Evolutionary conservation across 2,113 vertebrate genomes (phyloP), one percentile per base, ranked within the genome.

Genomic region (Coryphaenoides rupestris): DNA sequence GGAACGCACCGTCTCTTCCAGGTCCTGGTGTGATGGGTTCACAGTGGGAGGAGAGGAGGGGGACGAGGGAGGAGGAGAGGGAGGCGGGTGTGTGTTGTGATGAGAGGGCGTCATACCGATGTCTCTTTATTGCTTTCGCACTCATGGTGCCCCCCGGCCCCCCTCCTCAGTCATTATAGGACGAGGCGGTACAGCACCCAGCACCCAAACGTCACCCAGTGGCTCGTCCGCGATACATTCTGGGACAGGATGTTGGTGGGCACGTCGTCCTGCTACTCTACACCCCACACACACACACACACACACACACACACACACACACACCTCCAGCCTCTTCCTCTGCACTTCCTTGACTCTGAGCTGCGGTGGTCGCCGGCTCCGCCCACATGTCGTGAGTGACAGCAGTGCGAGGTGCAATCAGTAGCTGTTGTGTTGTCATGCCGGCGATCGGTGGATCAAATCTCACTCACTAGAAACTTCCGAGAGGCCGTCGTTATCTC

Each of bases 191-290:
- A 94, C 72, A 94, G 82, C 76, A 94, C 90, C 95, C 95, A 96
- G 63, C 91, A 93, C 58, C 91, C 92, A 57, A 96, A 95, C 13
- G 93, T 94, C 77, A 94, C 76, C 95, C 95, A 96, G 85, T 95
- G 95, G 84, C 94, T 93, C 1, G 91, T 91, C 94, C 95, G n/a
- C n/a, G n/a, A n/a, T n/a, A n/a, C n/a, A n/a, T n/a, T n/a, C n/a
- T n/a, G n/a, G n/a, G n/a, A n/a, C n/a, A n/a, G n/a, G n/a, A n/a
- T n/a, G n/a, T n/a, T n/a, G n/a, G n/a, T n/a, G n/a, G n/a, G n/a
- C n/a, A n/a, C n/a, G n/a, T n/a, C n/a, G n/a, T n/a, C n/a, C n/a
- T n/a, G n/a, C n/a, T 81, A 68, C 81, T 79, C 81, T 61, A 58
- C 24, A 52, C 69, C 56, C 74, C 74, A 73, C 63, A 60, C 65